Conservation (phyloP, 2,113 vertebrate genomes). For the Phoxinus phoxinus region DNA sequence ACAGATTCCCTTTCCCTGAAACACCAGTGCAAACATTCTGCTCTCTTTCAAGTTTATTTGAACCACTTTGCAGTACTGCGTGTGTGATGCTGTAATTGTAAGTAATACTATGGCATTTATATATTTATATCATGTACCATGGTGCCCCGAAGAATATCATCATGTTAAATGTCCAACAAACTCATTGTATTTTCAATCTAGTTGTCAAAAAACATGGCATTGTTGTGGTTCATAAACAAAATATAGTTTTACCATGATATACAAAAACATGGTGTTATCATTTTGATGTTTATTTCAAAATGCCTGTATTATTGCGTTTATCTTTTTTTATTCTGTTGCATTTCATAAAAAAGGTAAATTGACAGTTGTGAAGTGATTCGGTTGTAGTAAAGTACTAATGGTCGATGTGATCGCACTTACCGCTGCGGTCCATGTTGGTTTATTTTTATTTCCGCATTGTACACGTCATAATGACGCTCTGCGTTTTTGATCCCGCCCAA, state of each 20-base stretch:
- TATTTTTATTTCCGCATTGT: slow-evolving; percentile 16
- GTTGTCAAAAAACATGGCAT: neutral
- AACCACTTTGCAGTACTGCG: neutral
- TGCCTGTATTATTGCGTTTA: neutral
- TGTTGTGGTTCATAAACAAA: neutral
- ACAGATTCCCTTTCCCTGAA: slow-evolving; percentile 69
- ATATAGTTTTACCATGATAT: neutral
- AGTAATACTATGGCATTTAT: neutral
- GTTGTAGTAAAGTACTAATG: too few relatives aligned
- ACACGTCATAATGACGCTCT: neutral
- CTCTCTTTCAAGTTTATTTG: neutral
- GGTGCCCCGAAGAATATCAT: neutral
- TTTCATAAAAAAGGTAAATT: neutral
- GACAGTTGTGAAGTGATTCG: neutral
- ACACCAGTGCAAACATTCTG: neutral
- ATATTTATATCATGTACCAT: neutral
- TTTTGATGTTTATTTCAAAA: neutral
- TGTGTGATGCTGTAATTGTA: neutral
- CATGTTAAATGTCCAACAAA: neutral
- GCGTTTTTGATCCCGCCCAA: neutral
- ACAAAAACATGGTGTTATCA: neutral
- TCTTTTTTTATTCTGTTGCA: neutral
- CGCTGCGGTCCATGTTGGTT: slow-evolving; percentile 12
- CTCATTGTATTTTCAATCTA: neutral
- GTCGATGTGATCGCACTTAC: neutral